Evolutionary conservation across 2,113 vertebrate genomes (phyloP).

Genomic region (Elaphurus davidianus): DNA sequence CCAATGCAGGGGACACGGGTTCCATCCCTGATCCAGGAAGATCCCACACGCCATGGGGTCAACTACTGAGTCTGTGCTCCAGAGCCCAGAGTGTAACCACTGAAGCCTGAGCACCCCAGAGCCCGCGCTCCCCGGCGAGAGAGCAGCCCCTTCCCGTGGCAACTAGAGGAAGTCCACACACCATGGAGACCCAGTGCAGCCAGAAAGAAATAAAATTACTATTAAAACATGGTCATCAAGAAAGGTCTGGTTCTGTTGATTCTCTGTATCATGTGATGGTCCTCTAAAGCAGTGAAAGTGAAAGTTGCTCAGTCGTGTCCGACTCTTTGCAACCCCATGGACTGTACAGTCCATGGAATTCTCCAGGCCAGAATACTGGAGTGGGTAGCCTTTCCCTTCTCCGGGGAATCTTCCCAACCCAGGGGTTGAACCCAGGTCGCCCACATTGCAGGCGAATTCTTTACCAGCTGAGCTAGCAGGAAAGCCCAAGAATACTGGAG

Average conservation of each 20-base stretch:
- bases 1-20: neutral
- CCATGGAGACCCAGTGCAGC: neutral
- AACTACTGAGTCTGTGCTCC: neutral
- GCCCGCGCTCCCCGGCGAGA: accelerated
- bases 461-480: too few relatives aligned
- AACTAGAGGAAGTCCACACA: neutral
- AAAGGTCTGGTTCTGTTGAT: neutral
- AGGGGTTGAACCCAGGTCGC: neutral
- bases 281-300: neutral
- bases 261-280: neutral
- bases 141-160: neutral
- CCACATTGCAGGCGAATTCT: neutral
- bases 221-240: neutral
- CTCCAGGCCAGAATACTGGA: neutral
- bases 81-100: neutral
- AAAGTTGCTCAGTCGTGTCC: neutral
- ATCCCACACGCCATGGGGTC: neutral
- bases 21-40: neutral
- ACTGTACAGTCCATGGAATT: neutral
- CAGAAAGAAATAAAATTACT: neutral
- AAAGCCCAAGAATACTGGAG: neutral
- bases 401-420: neutral
- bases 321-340: neutral
- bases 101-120: neutral
- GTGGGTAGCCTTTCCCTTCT: neutral